These are phyloP conservation scores for Tiphia femorata DNA, from an alignment of 2,888 invertebrate species.

Conservation along the genomic window DNA sequence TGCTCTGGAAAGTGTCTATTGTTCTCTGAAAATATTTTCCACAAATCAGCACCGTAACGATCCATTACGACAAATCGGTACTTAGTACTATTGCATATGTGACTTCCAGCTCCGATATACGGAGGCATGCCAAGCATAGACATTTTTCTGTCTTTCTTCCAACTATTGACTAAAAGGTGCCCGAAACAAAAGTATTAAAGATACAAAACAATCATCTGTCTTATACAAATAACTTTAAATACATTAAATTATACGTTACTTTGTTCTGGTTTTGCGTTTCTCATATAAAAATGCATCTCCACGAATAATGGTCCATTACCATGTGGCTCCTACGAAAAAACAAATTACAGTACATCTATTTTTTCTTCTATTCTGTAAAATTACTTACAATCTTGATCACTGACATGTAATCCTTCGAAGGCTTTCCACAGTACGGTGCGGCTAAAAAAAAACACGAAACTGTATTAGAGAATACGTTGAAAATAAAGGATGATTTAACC, in stretches of 20 bases:
- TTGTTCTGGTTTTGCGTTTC: slow-evolving; percentile 79
- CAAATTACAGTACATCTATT: no score
- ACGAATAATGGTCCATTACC: slow-evolving; percentile 95
- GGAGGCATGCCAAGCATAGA: slow-evolving; percentile 86
- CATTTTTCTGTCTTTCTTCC: slow-evolving; percentile 78
- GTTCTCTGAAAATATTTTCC: slow-evolving; percentile 80
- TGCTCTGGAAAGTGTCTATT: slow-evolving; percentile 77
- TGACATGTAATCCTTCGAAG: slow-evolving; percentile 74
- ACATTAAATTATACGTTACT: slow-evolving; percentile 67
- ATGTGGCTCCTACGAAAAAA: slow-evolving; percentile 83
- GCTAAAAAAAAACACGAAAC: slow-evolving; percentile 56
- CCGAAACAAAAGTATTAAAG: not conserved
- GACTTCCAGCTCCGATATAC: slow-evolving; percentile 87
- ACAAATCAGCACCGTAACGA: slow-evolving; percentile 88
- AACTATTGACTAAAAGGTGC: slow-evolving; percentile 77
- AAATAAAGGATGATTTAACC: not conserved
- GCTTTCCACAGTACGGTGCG: slow-evolving; percentile 69
- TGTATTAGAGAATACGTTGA: slow-evolving; percentile 3
- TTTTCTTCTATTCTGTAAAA: no score
- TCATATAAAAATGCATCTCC: slow-evolving; percentile 91
- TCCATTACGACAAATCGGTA: slow-evolving; percentile 93
- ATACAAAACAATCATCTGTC: not conserved
- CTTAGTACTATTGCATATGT: slow-evolving; percentile 80
- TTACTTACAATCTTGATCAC: slow-evolving; percentile 86
- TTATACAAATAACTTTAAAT: not conserved